Conservation (phyloP, 2,797 vertebrate species). For the Mus caroli region DNA sequence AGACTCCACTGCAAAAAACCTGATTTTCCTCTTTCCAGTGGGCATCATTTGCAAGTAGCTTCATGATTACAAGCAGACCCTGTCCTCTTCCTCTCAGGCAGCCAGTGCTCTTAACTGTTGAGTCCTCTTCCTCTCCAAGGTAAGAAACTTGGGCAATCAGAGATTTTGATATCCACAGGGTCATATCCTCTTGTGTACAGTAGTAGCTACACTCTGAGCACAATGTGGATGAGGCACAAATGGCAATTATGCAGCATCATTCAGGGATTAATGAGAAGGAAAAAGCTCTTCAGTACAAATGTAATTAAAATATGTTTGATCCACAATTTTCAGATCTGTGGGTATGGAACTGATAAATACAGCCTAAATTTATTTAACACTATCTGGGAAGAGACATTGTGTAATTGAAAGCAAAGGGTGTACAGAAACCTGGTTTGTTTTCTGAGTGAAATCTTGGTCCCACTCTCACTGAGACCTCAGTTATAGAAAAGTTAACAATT, state of each 20-base stretch:
- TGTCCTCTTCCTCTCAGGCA: background rate
- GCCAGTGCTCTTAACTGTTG: background rate
- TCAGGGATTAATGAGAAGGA: background rate
- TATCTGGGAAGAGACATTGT: background rate
- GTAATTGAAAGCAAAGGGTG: background rate
- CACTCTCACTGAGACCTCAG: constrained; percentile 55
- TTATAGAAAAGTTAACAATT: constrained; percentile 60
- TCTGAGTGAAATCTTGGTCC: constrained; percentile 60
- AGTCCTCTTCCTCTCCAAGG: background rate
- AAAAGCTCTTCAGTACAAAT: background rate
- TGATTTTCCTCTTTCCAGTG: background rate
- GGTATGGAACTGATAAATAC: background rate
- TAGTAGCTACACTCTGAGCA: background rate
- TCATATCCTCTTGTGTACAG: background rate
- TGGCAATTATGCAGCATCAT: background rate
- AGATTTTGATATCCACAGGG: background rate
- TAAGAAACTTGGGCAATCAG: background rate
- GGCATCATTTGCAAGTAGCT: too few relatives aligned
- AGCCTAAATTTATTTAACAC: constrained; percentile 17
- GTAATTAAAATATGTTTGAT: background rate
- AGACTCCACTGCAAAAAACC: background rate
- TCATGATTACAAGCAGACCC: background rate
- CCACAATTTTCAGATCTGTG: background rate
- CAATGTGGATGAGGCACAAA: background rate
- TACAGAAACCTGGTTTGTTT: constrained; percentile 48